A percentile compares a stretch with the other conserved stretches of the same genome.
phyloP scores from a whole-genome alignment of 1,140 invertebrate species.

The Zophobas morio region DNA sequence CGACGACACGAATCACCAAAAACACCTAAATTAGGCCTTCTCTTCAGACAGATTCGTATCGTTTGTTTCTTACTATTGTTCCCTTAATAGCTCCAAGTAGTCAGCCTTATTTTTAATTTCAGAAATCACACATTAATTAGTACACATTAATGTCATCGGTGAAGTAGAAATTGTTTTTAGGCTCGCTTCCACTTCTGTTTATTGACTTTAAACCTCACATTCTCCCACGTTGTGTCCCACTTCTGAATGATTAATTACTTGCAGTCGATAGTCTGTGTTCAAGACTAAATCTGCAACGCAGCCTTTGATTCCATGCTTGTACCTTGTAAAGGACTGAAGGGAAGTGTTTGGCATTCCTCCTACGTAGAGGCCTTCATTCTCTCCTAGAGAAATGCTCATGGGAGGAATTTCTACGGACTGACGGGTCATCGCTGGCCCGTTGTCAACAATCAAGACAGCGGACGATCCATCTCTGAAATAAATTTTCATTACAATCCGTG shows the following conservation, averaged over 20 bases:
- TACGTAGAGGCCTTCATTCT: conserved; percentile 83
- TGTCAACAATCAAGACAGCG: conserved; percentile 89
- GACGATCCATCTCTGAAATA: conserved; percentile 85
- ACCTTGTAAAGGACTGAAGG: conserved; percentile 74
- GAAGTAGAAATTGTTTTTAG: conserved; percentile 40
- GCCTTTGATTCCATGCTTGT: conserved; percentile 81
- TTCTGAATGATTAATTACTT: conserved; percentile 62
- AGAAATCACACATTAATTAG: conserved; percentile 60
- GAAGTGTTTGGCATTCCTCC: conserved; percentile 84
- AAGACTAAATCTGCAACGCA: conserved; percentile 86
- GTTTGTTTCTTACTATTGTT: conserved; percentile 31
- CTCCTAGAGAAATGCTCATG: conserved; percentile 87
- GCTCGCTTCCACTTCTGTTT: conserved; percentile 30
- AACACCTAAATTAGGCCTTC: conserved; percentile 36
- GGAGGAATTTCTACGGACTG: conserved; percentile 87
- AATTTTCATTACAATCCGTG: conserved; percentile 41
- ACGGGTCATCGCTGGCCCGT: conserved; percentile 81
- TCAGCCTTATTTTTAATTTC: conserved; percentile 62
- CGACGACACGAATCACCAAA: conserved; percentile 50
- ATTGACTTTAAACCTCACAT: conserved; percentile 63
- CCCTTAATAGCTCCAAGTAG: conserved; percentile 49
- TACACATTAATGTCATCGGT: conserved; percentile 54
- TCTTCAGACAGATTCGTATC: conserved; percentile 18
- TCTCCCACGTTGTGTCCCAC: conserved; percentile 64
- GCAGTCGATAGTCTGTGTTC: conserved; percentile 79